These are phyloP conservation scores for Laupala kohalensis DNA, from an alignment of 1,140 invertebrate species.

Conservation along the genomic window DNA sequence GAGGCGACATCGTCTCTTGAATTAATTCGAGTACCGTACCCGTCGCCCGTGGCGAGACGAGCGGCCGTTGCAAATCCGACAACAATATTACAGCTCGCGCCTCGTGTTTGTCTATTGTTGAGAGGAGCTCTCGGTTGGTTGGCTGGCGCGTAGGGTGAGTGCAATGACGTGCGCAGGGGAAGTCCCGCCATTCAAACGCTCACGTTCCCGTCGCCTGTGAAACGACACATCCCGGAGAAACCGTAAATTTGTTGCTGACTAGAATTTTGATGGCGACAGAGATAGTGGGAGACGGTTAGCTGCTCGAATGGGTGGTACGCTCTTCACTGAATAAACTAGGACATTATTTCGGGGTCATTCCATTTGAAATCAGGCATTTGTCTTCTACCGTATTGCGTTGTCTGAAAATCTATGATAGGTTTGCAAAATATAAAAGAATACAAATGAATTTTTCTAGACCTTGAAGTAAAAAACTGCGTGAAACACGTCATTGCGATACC, in stretches of 20 bases:
- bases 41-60: not conserved
- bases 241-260: not conserved
- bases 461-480: no score
- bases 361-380: no score
- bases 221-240: no score
- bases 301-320: no score
- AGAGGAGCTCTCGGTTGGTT: not conserved
- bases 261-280: not conserved
- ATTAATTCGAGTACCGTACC: not conserved
- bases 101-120: not conserved
- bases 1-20: not conserved
- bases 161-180: not conserved
- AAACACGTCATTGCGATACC: no score
- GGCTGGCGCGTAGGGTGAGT: not conserved
- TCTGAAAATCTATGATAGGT: no score
- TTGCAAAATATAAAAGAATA: no score
- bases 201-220: not conserved
- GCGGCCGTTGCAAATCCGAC: not conserved
- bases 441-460: no score
- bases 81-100: not conserved
- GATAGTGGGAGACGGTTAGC: not conserved
- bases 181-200: not conserved
- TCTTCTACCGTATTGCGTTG: no score
- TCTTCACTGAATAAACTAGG: no score
- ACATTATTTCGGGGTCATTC: no score